Evolutionary conservation across 37 sponge, comb jelly and placozoan species (phyloP).

Genomic region (Aphrocallistes beatrix): DNA sequence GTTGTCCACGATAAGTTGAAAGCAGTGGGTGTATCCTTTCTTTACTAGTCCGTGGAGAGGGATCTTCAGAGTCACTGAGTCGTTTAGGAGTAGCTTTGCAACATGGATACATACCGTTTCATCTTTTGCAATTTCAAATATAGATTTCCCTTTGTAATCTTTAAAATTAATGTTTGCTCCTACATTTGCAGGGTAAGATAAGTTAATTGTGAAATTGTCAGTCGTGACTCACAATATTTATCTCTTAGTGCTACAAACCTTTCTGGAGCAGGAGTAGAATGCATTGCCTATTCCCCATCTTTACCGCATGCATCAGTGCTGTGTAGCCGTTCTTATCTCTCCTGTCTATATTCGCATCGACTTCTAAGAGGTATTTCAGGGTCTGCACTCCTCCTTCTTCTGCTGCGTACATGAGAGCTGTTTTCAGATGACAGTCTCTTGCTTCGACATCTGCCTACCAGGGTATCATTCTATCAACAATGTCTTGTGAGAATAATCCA

Average conservation of each 20-base stretch:
- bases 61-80: neutral
- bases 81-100: neutral
- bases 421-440: neutral
- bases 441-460: neutral
- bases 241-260: neutral
- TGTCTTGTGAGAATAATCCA: neutral
- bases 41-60: neutral
- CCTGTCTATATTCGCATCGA: neutral
- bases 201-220: no score
- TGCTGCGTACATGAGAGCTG: constrained; percentile 3
- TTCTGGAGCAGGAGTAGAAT: neutral
- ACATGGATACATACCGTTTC: neutral
- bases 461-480: no score
- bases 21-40: constrained; percentile 2
- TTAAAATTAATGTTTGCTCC: neutral
- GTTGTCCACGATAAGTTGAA: neutral
- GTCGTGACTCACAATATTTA: no score
- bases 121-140: constrained; percentile 12
- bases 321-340: neutral
- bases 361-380: neutral
- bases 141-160: neutral
- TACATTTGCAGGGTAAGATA: no score
- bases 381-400: neutral
- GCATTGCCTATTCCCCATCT: neutral
- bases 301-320: neutral